Percentiles rank a stretch among this genome's conserved stretches.
Conservation (phyloP, 1,140 invertebrate species). For the Drosophila rhopaloa region DNA sequence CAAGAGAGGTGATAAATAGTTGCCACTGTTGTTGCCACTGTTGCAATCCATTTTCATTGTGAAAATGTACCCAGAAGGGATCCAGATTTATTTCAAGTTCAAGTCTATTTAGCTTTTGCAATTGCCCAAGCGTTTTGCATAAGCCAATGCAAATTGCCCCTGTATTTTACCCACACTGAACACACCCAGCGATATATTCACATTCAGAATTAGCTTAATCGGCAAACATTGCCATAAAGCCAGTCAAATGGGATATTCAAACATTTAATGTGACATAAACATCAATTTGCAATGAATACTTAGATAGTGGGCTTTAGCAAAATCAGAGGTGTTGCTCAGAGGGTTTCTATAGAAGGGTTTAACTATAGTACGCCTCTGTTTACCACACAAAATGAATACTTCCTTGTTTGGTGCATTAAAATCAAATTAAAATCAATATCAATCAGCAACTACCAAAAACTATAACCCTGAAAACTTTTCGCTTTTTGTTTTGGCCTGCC, state of each 20-base stretch:
- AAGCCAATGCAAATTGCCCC: constrained; percentile 49
- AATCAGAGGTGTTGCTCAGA: not conserved
- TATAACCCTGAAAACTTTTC: constrained; percentile 33
- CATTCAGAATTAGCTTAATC: constrained; percentile 31
- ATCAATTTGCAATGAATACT: constrained; percentile 36
- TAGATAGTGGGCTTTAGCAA: not conserved
- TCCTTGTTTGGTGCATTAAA: constrained; percentile 55
- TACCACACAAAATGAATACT: constrained; percentile 6
- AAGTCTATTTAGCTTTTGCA: constrained; percentile 51
- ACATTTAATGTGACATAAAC: constrained; percentile 44
- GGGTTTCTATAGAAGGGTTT: not conserved
- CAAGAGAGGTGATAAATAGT: constrained; percentile 37
- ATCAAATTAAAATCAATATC: constrained; percentile 48
- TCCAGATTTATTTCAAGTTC: constrained; percentile 37
- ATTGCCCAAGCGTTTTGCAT: constrained; percentile 60
- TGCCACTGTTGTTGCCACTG: not conserved
- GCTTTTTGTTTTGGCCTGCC: constrained; percentile 38
- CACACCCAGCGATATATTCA: constrained; percentile 16
- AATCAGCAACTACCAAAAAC: constrained; percentile 5
- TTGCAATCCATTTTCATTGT: constrained; percentile 25
- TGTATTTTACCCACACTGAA: constrained; percentile 8
- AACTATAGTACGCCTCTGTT: constrained; percentile 1
- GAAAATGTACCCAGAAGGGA: constrained; percentile 2
- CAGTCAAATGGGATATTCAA: constrained; percentile 33
- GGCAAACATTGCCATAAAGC: constrained; percentile 38